Base-by-base conservation (phyloP, 2,113 vertebrate species). In the Sebastes schlegelii region DNA sequence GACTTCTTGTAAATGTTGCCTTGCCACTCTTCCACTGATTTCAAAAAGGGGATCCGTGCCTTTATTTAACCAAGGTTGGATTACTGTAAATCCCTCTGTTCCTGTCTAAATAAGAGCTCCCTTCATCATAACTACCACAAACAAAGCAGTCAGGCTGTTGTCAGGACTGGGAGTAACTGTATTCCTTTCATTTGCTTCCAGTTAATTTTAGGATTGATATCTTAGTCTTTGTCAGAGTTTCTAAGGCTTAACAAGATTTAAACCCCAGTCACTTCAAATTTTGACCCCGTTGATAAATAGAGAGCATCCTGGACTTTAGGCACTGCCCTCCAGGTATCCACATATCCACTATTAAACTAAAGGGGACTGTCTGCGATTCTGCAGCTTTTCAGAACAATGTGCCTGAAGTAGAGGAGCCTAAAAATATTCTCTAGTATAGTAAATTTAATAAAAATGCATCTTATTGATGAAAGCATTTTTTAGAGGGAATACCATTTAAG, bases 31-130 rank as follows among this genome's bases (percentile, higher is more conserved):
- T 68, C 49, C 12, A 55, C 49, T 45, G 48, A 55, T 74, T 23
- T 62, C 16, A 62, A 67, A 71, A 40, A 63, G 76, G 3, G 21
- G 57, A 51, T 45, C 14, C 8, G 16, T 77, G 45, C 12, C 6
- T 66, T 77, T 40, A 43, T 69, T 66, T 72, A 66, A n/a, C 42
- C n/a, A 45, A 61, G 21, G 60, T 21, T 72, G 45, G 60, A 80
- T 76, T 65, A 58, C 19, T 71, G 26, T 72, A 46, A 49, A 68
- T 82, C 23, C 26, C 10, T 79, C n/a, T 26, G 21, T 57, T 80
- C 62, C 69, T 60, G 58, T 60, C n/a, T 72, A 72, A 77, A 52
- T 57, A 58, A 48, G 12, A 67, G 66, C 54, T 77, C 2, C 14
- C 12, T 21, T 46, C 40, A 34, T 11, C 40, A 3, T 48, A 67